Conservation (phyloP, 2,888 invertebrate genomes). For the Zeuzera pyrina region DNA sequence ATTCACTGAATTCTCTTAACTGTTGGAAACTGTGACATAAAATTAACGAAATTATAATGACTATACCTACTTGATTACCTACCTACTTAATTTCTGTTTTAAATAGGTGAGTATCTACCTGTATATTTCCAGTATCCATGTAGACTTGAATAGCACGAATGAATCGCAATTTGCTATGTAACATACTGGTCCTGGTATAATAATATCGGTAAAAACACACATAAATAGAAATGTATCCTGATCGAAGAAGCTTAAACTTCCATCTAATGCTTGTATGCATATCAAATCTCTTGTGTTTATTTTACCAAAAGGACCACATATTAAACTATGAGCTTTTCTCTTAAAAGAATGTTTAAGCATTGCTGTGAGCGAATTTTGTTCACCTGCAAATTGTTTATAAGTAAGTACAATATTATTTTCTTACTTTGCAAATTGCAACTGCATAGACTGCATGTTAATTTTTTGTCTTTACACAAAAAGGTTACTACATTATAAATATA, state of each 20-base stretch:
- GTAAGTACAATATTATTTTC: no score
- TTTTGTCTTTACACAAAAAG: no score
- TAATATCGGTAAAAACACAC: slow-evolving; percentile 83
- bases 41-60: slow-evolving; percentile 7
- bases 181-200: slow-evolving; percentile 88
- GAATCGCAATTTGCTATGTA: slow-evolving; percentile 88
- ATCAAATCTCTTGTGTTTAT: slow-evolving; percentile 88
- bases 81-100: not conserved
- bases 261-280: slow-evolving; percentile 93
- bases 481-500: no score
- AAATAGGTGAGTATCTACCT: slow-evolving; percentile 72
- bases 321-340: slow-evolving; percentile 83
- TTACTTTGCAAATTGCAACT: no score
- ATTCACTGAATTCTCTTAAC: slow-evolving; percentile 80
- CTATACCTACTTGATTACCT: slow-evolving; percentile 7
- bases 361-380: slow-evolving; percentile 78
- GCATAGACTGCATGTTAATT: no score
- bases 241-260: slow-evolving; percentile 91
- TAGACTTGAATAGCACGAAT: slow-evolving; percentile 86
- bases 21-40: slow-evolving; percentile 81
- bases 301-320: slow-evolving; percentile 89
- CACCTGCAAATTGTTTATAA: slow-evolving; percentile 74
- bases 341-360: slow-evolving; percentile 87
- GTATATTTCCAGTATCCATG: slow-evolving; percentile 89
- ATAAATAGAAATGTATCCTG: slow-evolving; percentile 92